These are phyloP conservation scores for Epinotia demarniana DNA, from an alignment of 2,888 invertebrate species.

Conservation along the genomic window DNA sequence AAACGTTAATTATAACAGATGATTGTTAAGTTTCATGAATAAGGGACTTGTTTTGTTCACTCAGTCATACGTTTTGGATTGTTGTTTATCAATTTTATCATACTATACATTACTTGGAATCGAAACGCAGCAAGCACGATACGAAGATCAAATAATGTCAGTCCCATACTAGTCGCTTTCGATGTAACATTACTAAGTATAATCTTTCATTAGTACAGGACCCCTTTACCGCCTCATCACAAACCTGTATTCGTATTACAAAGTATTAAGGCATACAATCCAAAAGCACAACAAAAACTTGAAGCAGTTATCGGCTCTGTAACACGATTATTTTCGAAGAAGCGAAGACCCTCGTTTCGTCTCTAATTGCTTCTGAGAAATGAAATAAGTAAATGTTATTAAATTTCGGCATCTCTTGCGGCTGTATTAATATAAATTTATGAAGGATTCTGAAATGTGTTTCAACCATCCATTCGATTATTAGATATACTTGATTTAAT, in stretches of 20 bases:
- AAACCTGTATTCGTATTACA: conserved; percentile 21
- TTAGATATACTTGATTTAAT: conserved; percentile 19
- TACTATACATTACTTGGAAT: conserved; percentile 16
- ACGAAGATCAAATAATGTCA: conserved; percentile 40
- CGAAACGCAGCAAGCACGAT: conserved; percentile 21
- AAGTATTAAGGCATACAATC: conserved; percentile 2
- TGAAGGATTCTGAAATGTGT: conserved; percentile 23
- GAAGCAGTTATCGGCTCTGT: conserved; percentile 48
- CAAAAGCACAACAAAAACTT: conserved; percentile 7
- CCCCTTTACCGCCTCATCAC: conserved; percentile 8
- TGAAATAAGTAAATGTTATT: conserved; percentile 49
- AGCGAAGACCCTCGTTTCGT: conserved; percentile 61
- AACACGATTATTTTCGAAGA: conserved; percentile 59
- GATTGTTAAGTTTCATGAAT: too few relatives aligned
- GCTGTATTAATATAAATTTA: conserved; percentile 36
- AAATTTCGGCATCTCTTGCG: conserved; percentile 45
- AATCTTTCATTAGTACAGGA: conserved; percentile 38
- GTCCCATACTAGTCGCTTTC: conserved; percentile 24
- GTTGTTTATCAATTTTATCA: neutral
- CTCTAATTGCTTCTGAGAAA: conserved; percentile 69
- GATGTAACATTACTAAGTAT: conserved; percentile 36
- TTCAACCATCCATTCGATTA: conserved; percentile 12
- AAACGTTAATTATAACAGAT: too few relatives aligned
- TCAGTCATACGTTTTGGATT: neutral
- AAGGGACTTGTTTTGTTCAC: too few relatives aligned